These are phyloP conservation scores for Pangasius mekongensis DNA, from an alignment of 2,797 vertebrate genomes.

Conservation along the genomic window DNA sequence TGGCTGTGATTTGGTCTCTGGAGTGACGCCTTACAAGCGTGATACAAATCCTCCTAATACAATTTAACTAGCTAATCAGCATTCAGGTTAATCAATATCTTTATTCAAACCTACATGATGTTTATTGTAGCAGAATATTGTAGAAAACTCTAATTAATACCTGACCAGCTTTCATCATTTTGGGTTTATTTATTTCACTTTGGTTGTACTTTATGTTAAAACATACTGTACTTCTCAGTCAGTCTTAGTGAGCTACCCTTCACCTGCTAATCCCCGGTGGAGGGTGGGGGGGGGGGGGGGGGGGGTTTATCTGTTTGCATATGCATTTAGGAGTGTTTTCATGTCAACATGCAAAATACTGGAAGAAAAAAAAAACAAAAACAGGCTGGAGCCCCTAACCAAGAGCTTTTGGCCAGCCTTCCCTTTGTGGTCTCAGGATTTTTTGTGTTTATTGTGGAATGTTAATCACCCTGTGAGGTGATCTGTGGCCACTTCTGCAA, in stretches of 20 bases:
- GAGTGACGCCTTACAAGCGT: not conserved
- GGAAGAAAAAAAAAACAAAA: no score
- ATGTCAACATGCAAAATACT: not conserved
- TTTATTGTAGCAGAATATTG: not conserved
- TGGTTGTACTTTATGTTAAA: not conserved
- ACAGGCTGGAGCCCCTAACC: not conserved
- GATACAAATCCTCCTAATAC: not conserved
- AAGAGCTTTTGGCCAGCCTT: not conserved
- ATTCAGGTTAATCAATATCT: not conserved
- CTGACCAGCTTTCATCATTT: not conserved
- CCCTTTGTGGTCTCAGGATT: not conserved
- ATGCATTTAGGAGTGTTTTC: not conserved
- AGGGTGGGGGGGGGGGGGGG: no score
- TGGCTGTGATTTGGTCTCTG: not conserved
- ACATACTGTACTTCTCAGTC: not conserved
- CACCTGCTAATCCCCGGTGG: not conserved
- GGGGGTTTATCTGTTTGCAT: not conserved
- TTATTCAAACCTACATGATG: not conserved
- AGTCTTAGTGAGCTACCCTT: not conserved
- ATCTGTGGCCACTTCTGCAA: constrained; percentile 1
- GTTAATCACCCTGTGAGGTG: not conserved
- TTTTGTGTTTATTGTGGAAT: not conserved
- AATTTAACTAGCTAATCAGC: not conserved
- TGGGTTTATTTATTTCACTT: not conserved
- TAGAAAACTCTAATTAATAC: not conserved